Base-by-base conservation (phyloP, 2,888 invertebrate genomes). In the Drosophila mettleri region DNA sequence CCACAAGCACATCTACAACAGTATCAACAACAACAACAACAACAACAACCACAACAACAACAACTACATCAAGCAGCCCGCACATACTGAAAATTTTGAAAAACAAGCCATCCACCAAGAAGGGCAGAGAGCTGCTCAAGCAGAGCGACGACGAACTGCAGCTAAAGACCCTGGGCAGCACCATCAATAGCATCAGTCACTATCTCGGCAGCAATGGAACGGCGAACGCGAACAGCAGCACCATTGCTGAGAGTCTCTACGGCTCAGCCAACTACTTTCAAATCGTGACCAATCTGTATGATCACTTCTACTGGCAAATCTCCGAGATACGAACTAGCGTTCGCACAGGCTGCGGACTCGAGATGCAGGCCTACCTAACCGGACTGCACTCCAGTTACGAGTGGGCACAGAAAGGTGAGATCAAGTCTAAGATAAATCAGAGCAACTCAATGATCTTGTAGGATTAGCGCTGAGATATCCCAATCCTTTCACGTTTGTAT, bases 341-440 rank as follows among this genome's bases (percentile, higher is more conserved):
- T n/a, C 93, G 93, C 3, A 88, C 91, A n/a, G 92, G 91, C 1
- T 95, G 95, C 80, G 93, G 93, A 8, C 90, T 91, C 14, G 94
- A 95, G 72, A 93, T 95, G 92, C 92, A 93, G 70, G 90, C 91
- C 33, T 95, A 94, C 90, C 85, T 95, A 24, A 93, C 91, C 87
- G 95, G 93, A 58, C 93, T 94, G 61, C 93, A 86, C 90, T 95
- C 93, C 77, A 96, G 93, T 84, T 93, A 93, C 86, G 92, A 93
- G 43, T 97, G 97, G 97, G 97, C 97, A 10, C 95, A 95, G 34
- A 95, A 95, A 93, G 95, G 97, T 97, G 91, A 95, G 95, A 12
- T 10, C 33, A 7, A 20, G 18, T 31, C 27, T 10, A 29, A 18
- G 7, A 2, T 14, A 3, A n/a, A 9, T 24, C 5, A 22, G 14